Base-by-base conservation (phyloP, 2,797 vertebrate genomes). In the Harpagifer antarcticus region DNA sequence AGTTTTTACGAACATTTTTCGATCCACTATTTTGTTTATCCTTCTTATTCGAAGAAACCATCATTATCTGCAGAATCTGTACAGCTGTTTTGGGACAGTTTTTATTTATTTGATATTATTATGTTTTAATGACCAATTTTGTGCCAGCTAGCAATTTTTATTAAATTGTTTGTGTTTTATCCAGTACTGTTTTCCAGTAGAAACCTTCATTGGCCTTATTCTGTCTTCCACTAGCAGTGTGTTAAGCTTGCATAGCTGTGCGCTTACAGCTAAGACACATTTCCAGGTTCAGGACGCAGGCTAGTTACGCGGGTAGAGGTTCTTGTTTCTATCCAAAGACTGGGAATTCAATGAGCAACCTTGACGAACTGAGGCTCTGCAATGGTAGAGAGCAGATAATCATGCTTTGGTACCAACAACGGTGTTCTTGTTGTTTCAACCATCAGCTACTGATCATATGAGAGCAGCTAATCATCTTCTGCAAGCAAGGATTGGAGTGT, bases 381-480 rank as follows among this genome's bases (percentile, higher is more conserved):
- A 0, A 15, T 11, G 61, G 14, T 14, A 0, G 44, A 48, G 44
- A 16, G 62, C 53, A 16, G 17, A 60, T 56, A 59, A 54, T 9
- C 42, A 40, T 49, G 59, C 43, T 55, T 74, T 45, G 60, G 49
- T 69, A 44, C 47, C 58, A 84, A 88, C 84, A 90, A 86, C 59
- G 66, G 54, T 4, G 68, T 68, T 52, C 1, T 78, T 83, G 82
- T 87, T 90, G 71, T 84, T 89, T 47, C 74, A 68, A 70, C 73
- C 82, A 11, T 57, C 83, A 82, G 82, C 86, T 54, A 52, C 79
- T 49, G 71, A 89, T 91, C 90, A 91, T 88, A 86, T 90, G 88
- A 89, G 79, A 83, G n/a, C 79, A 64, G 74, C 69, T 86, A 86
- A 89, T 83, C 68, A 87, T 72, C 71, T 83, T 78, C 84, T 19